phyloP scores from a whole-genome alignment of 2,797 vertebrate genomes.

The Peromyscus eremicus region DNA sequence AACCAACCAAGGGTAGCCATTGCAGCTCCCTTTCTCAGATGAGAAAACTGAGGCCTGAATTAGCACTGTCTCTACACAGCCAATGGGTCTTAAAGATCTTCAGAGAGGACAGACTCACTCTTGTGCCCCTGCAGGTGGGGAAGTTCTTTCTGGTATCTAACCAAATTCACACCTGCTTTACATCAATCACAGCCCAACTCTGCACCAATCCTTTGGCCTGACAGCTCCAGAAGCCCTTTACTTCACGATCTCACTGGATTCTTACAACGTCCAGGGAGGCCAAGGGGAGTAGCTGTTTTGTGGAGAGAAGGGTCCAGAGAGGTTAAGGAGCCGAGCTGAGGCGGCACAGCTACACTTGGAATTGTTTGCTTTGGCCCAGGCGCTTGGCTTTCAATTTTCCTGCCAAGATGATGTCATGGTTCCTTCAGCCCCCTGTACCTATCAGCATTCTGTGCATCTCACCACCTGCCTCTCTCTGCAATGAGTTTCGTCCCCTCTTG shows the following conservation, averaged over 20 bases:
- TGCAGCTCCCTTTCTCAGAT: neutral
- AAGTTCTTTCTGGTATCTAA: conserved; percentile 39
- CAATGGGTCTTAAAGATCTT: neutral
- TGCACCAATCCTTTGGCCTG: neutral
- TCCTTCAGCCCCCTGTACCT: too few species aligned
- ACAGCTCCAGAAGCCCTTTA: neutral
- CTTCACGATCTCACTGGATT: neutral
- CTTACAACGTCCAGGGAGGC: rapidly evolving
- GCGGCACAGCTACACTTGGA: neutral
- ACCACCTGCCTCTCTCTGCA: neutral
- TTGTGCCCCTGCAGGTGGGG: neutral
- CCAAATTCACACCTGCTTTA: neutral
- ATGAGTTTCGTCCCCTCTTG: neutral
- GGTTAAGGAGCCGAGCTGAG: neutral
- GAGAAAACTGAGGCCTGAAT: neutral
- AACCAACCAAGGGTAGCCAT: neutral
- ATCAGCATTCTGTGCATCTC: neutral
- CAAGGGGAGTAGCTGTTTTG: neutral
- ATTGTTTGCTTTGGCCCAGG: neutral
- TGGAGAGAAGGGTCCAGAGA: neutral
- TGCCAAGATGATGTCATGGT: neutral
- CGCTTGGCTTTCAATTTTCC: neutral
- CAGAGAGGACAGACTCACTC: neutral
- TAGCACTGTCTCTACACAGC: neutral
- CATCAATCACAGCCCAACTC: neutral